phyloP scores from a whole-genome alignment of 2,888 invertebrate species.

The Eledona agricola region DNA sequence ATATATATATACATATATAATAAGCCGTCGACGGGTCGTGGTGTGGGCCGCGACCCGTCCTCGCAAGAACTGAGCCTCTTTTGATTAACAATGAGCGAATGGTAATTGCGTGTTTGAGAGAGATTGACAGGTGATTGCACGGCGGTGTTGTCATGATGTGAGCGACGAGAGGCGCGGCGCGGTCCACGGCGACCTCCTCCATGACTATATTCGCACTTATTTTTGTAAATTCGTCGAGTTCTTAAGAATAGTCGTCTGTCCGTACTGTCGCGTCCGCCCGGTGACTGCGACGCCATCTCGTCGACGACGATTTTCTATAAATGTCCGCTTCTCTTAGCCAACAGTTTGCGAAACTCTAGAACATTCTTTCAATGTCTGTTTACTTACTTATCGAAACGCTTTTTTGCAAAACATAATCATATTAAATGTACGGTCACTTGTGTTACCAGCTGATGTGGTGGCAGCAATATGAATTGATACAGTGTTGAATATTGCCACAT shows the following conservation, averaged over 20 bases:
- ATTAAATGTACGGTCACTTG: conserved; percentile 51
- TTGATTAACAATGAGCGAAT: conserved; percentile 50
- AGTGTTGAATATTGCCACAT: conserved; percentile 56
- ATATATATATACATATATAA: conserved; percentile 51
- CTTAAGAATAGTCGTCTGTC: conserved; percentile 26
- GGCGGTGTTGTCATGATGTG: conserved; percentile 51
- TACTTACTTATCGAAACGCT: conserved; percentile 50
- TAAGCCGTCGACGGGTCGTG: conserved; percentile 50
- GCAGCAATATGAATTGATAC: conserved; percentile 64
- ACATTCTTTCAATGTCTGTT: conserved; percentile 55
- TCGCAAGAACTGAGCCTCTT: conserved; percentile 57
- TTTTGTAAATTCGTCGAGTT: conserved; percentile 32
- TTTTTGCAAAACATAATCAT: conserved; percentile 50
- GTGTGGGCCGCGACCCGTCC: conserved; percentile 44
- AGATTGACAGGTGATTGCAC: conserved; percentile 60
- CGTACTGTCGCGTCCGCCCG: conserved; percentile 22
- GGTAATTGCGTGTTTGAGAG: conserved; percentile 52
- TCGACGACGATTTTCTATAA: conserved; percentile 54
- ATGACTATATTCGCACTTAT: conserved; percentile 39
- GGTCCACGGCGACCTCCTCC: conserved; percentile 25
- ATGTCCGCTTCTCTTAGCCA: conserved; percentile 60
- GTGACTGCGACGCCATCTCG: conserved; percentile 31
- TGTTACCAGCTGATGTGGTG: conserved; percentile 51
- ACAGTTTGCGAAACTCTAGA: conserved; percentile 57
- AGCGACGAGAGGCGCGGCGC: conserved; percentile 21